A percentile compares a stretch with the other conserved stretches of the same genome.
Conservation (phyloP, 2,113 vertebrate genomes). For the Atherinomorus stipes region DNA sequence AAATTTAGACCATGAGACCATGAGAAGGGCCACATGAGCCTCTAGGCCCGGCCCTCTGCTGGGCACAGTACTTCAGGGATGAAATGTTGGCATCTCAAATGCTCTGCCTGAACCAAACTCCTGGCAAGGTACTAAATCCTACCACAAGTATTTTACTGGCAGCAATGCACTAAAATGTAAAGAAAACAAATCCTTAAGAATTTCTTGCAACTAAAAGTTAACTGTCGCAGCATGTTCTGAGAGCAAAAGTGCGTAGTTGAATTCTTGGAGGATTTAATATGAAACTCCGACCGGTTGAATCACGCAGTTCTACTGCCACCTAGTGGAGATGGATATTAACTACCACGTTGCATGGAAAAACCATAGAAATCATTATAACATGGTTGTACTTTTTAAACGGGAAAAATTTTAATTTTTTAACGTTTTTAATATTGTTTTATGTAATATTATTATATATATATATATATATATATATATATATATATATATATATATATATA, state of each 20-base stretch:
- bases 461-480: too few species aligned
- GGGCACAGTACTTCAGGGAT: not conserved
- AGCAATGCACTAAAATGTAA: not conserved
- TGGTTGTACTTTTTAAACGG: not conserved
- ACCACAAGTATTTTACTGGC: not conserved
- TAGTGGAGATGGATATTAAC: slow-evolving; percentile 13
- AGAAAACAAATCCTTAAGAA: not conserved
- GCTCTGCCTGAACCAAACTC: not conserved
- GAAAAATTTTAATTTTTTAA: not conserved
- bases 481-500: too few species aligned
- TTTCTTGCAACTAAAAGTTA: too few species aligned
- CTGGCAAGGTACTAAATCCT: not conserved
- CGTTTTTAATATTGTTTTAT: too few species aligned
- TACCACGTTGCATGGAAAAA: not conserved
- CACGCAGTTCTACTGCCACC: slow-evolving; percentile 39
- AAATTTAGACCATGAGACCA: slow-evolving; percentile 92
- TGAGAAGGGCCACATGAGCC: slow-evolving; percentile 41
- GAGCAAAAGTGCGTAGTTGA: too few species aligned
- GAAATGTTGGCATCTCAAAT: not conserved
- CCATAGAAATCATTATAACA: not conserved
- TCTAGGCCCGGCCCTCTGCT: slow-evolving; percentile 13
- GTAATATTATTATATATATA: too few species aligned
- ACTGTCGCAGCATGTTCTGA: too few species aligned
- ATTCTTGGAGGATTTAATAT: too few species aligned
- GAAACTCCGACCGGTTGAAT: not conserved